Evolutionary conservation across 2,113 vertebrate species (phyloP).

Genomic region (Pica pica): DNA sequence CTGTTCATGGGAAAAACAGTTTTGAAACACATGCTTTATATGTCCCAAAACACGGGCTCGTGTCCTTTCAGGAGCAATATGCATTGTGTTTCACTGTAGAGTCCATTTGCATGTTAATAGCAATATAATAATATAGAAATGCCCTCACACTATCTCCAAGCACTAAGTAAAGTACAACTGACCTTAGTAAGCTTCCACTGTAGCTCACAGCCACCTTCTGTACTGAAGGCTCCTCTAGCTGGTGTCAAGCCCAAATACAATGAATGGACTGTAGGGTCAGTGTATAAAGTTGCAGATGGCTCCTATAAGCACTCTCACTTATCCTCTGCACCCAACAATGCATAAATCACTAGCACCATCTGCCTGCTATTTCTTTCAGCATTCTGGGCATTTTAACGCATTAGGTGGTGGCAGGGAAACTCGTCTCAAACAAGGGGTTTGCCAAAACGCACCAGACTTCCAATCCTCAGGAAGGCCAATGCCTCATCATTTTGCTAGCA

Average conservation of each 20-base stretch:
- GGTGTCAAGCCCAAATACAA: background rate
- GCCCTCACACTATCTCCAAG: background rate
- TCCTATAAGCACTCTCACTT: background rate
- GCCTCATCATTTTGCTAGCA: background rate
- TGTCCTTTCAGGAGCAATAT: background rate
- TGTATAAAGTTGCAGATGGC: background rate
- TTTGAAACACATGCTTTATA: background rate
- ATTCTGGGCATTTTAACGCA: background rate
- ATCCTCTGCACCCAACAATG: background rate
- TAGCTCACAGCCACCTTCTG: background rate
- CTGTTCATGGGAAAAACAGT: background rate
- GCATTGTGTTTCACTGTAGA: background rate
- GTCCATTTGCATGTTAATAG: background rate
- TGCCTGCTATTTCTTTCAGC: background rate
- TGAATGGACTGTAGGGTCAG: background rate
- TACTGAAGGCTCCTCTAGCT: background rate
- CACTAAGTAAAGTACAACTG: background rate
- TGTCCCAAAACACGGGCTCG: background rate
- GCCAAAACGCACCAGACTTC: background rate
- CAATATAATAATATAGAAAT: background rate
- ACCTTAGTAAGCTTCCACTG: background rate
- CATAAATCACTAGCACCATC: conserved; percentile 50
- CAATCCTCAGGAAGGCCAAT: background rate
- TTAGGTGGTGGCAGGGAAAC: background rate
- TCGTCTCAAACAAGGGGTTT: background rate